Evolutionary conservation across 2,888 invertebrate species (phyloP).

Genomic region (Fissipunctia ypsillon): DNA sequence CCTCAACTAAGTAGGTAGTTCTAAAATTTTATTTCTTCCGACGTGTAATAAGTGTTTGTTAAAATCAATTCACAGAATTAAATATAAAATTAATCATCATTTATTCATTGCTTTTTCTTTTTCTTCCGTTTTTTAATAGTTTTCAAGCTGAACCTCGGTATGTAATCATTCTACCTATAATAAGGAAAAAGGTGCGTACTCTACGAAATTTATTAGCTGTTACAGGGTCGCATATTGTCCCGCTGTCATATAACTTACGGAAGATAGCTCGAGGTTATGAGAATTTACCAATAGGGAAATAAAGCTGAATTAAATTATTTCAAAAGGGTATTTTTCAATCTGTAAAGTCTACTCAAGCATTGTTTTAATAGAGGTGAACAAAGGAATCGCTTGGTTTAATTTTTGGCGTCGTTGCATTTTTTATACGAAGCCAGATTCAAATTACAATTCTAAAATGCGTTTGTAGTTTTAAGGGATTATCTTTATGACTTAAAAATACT

Average conservation of each 20-base stretch:
- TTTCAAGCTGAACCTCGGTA: not conserved
- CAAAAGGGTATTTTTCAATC: not conserved
- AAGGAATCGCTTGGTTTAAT: not conserved
- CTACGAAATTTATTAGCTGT: conserved; percentile 40
- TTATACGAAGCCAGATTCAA: not conserved
- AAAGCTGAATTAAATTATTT: conserved; percentile 1
- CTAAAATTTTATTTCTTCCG: not conserved
- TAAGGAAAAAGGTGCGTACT: conserved; percentile 29
- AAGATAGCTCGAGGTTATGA: conserved; percentile 5
- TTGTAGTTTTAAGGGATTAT: not conserved
- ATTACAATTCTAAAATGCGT: conserved; percentile 4
- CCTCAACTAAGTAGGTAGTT: too few relatives aligned
- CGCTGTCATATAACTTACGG: conserved; percentile 52
- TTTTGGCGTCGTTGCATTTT: not conserved
- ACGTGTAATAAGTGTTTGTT: not conserved
- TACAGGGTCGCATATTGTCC: conserved; percentile 39
- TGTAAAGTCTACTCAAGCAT: not conserved
- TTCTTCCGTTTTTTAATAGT: not conserved
- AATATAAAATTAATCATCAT: not conserved
- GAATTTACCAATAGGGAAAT: conserved; percentile 7
- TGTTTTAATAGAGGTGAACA: not conserved
- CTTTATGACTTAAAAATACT: not conserved
- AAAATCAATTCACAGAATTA: too few relatives aligned
- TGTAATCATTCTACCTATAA: conserved; percentile 11
- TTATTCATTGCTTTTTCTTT: not conserved